Conservation (phyloP, 2,888 invertebrate species). For the Mythimna impura region DNA sequence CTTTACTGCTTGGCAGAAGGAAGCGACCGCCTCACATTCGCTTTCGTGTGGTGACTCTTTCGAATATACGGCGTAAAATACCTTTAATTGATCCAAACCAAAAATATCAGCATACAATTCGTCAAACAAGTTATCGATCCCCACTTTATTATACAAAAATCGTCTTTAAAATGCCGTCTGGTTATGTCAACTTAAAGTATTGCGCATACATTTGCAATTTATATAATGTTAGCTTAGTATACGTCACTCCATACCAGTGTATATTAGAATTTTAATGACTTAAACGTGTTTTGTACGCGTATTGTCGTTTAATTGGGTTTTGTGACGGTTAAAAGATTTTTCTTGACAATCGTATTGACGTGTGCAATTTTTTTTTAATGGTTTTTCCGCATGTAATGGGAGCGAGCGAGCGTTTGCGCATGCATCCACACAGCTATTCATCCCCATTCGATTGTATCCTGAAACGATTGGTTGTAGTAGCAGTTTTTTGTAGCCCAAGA, state of each 20-base stretch:
- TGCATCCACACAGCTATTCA: no score
- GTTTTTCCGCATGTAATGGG: neutral
- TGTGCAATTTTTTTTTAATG: neutral
- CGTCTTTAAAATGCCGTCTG: conserved; percentile 9
- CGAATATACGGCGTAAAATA: neutral
- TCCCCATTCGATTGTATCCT: no score
- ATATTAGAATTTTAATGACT: conserved; percentile 30
- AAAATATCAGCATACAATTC: neutral
- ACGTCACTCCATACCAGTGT: neutral
- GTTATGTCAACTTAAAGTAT: conserved; percentile 21
- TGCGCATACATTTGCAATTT: conserved; percentile 12
- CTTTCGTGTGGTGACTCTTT: no score
- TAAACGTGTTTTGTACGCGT: conserved; percentile 6
- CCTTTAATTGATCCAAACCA: neutral
- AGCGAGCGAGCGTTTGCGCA: neutral
- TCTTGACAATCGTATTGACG: conserved; percentile 1
- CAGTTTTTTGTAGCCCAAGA: no score
- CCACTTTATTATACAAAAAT: neutral
- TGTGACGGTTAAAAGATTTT: conserved; percentile 12
- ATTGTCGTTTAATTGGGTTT: conserved; percentile 22
- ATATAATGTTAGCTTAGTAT: neutral
- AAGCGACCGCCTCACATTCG: no score
- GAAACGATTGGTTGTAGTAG: no score
- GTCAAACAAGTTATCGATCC: neutral
- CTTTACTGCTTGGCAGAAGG: no score